Evolutionary conservation across 2,113 vertebrate species (phyloP), one percentile per base, ranked within the genome.

Genomic region (Pipa parva): DNA sequence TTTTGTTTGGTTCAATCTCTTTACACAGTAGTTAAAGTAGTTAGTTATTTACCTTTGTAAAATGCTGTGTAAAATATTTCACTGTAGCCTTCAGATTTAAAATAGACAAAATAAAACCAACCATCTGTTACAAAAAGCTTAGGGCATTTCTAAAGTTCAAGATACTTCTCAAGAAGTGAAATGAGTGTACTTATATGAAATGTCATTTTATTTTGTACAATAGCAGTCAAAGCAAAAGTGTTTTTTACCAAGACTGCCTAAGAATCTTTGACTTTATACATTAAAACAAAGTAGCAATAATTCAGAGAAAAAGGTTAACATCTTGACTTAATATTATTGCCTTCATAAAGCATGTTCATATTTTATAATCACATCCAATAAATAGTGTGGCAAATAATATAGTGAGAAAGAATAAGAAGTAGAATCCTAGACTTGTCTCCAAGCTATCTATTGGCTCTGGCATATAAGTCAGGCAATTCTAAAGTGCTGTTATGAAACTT

Each of bases 91-190:
- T 71, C 64, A 75, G 72, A 73, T 28, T 62, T 22, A 45, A 63
- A 73, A 70, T 56, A 73, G 74, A 79, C 77, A 72, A 11, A 75
- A 21, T 36, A 55, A 77, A 83, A 78, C 12, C 33, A 77, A 83
- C 55, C 4, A 71, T 63, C 72, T 73, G 20, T 55, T 69, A 17
- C 31, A 78, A 49, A 83, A 80, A 79, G 52, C 61, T 79, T 66
- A 85, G 71, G 76, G 79, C 71, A 81, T 73, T 65, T 73, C 74
- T 76, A 84, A 85, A 77, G 81, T 85, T 73, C 81, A 84, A 74
- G 75, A 76, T 42, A 37, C 83, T 85, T 83, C 79, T 36, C 72
- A 5, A 75, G 78, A 64, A 22, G 17, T 64, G 72, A 78, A 82
- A 81, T 76, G 24, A 78, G 73, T 71, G 49, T 42, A 80, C 77